Percentiles rank a stretch among this genome's conserved stretches.
These are phyloP conservation scores for Atta colombica DNA, from an alignment of 1,140 invertebrate genomes.

Conservation along the genomic window DNA sequence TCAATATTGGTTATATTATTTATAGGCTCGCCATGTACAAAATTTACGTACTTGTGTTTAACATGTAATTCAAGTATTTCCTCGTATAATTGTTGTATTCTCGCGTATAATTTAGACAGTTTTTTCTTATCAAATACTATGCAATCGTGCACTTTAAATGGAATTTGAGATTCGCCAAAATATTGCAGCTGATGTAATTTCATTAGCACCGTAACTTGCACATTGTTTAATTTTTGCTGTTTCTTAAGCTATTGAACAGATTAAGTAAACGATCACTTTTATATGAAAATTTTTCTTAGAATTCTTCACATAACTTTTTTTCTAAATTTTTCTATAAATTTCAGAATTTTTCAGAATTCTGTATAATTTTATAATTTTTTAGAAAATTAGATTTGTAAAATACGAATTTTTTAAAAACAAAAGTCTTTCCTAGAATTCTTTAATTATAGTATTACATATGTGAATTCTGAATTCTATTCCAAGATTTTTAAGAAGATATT, in stretches of 20 bases:
- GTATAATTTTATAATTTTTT: no score
- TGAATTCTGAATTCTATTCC: no score
- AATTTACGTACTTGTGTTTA: conserved; percentile 87
- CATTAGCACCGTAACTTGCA: conserved; percentile 89
- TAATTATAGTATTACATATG: no score
- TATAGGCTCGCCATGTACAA: no score
- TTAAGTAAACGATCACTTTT: conserved; percentile 12
- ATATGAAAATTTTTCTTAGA: neutral
- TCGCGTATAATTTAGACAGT: conserved; percentile 87
- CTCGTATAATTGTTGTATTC: conserved; percentile 89
- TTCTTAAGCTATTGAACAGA: conserved; percentile 88
- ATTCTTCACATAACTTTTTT: neutral
- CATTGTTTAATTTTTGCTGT: conserved; percentile 90
- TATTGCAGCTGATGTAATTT: conserved; percentile 90
- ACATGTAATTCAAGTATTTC: conserved; percentile 88
- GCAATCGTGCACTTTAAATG: conserved; percentile 87
- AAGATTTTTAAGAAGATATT: no score
- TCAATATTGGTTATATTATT: neutral
- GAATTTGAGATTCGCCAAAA: conserved; percentile 85
- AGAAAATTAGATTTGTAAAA: no score
- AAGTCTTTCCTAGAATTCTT: no score
- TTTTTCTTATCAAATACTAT: conserved; percentile 89
- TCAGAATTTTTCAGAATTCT: no score
- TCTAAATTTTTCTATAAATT: no score
- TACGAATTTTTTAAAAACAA: no score